Percentiles rank a stretch among this genome's conserved stretches.
phyloP scores from a whole-genome alignment of 2,888 invertebrate genomes.

The Nomada lathburiana region DNA sequence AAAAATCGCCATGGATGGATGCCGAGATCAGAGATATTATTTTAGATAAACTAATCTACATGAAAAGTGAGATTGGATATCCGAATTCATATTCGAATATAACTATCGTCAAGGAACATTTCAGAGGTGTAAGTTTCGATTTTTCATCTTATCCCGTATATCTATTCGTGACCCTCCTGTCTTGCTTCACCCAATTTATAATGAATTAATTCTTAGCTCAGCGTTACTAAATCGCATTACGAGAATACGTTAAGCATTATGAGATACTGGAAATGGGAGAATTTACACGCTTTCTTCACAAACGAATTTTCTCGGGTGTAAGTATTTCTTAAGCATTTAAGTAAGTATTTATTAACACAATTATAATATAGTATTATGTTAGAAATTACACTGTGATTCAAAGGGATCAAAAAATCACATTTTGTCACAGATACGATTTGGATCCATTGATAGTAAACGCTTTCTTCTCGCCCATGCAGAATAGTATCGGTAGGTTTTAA shows the following conservation, averaged over 20 bases:
- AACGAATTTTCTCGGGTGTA: not conserved
- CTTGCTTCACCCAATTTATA: not conserved
- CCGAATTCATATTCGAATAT: constrained; percentile 86
- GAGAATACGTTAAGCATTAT: constrained; percentile 47
- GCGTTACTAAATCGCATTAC: constrained; percentile 40
- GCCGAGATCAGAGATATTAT: constrained; percentile 85
- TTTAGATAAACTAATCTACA: constrained; percentile 85
- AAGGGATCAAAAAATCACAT: not conserved
- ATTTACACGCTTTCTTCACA: not conserved
- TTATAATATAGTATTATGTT: not conserved
- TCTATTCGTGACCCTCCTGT: not conserved
- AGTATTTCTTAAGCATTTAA: not conserved
- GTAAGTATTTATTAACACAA: not conserved
- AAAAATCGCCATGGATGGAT: constrained; percentile 87
- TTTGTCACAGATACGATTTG: constrained; percentile 27
- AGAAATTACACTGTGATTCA: not conserved
- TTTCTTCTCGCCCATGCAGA: not conserved
- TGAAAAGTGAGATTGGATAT: constrained; percentile 86
- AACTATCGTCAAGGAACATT: constrained; percentile 85
- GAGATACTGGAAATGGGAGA: constrained; percentile 31
- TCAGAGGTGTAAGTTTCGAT: constrained; percentile 83
- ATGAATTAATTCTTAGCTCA: constrained; percentile 40
- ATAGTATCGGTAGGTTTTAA: constrained; percentile 39
- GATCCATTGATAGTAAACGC: constrained; percentile 47
- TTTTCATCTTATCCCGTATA: constrained; percentile 29